Percentiles rank a stretch among this genome's conserved stretches.
Conservation (phyloP, 2,888 invertebrate species). For the Melanotus villosus region DNA sequence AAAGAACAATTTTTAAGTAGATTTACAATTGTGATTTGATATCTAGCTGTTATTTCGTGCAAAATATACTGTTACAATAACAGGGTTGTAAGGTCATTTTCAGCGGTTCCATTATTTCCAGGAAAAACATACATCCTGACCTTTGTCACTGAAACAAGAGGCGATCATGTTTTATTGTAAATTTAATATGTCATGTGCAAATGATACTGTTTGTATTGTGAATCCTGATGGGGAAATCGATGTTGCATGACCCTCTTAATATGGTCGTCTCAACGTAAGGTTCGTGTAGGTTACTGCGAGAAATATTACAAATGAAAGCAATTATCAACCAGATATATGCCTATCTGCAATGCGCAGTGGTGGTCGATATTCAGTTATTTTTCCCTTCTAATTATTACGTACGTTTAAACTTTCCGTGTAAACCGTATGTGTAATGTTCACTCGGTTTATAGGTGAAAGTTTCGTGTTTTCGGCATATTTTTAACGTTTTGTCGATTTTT, state of each 20-base stretch:
- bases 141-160: neutral
- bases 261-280: conserved; percentile 21
- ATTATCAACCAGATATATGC: conserved; percentile 40
- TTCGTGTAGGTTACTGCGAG: conserved; percentile 44
- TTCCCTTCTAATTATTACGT: neutral
- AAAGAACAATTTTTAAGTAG: too few relatives aligned
- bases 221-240: conserved; percentile 38
- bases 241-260: conserved; percentile 46
- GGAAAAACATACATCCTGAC: neutral
- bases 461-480: neutral
- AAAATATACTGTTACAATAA: too few relatives aligned
- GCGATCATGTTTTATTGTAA: conserved; percentile 17
- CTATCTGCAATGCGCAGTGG: conserved; percentile 40
- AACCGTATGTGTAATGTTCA: too few relatives aligned
- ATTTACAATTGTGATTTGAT: too few relatives aligned
- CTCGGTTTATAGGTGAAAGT: too few relatives aligned
- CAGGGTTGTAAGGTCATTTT: too few relatives aligned
- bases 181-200: conserved; percentile 25
- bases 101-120: neutral
- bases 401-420: neutral
- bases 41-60: too few relatives aligned
- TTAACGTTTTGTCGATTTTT: neutral
- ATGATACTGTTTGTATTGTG: conserved; percentile 43
- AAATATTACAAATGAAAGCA: conserved; percentile 48
- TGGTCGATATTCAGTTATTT: conserved; percentile 16